phyloP scores from a whole-genome alignment of 2,113 vertebrate species.

The Melanotaenia duboulayi region DNA sequence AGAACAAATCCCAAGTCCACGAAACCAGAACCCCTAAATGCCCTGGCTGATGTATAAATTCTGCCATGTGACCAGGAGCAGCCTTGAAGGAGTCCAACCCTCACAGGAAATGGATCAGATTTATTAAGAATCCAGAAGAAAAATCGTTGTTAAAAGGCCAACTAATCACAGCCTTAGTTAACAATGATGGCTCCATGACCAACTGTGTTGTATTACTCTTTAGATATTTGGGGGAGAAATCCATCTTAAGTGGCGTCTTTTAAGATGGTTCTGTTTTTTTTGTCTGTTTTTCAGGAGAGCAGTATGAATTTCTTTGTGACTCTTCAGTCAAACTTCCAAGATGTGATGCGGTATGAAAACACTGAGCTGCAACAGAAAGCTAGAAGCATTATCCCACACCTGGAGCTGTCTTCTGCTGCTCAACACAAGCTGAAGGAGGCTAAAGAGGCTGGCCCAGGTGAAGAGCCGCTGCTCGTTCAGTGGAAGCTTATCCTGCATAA shows the following conservation, averaged over 20 bases:
- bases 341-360: conserved; percentile 90
- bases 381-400: conserved; percentile 84
- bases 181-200: too few species aligned
- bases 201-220: too few species aligned
- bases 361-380: conserved; percentile 89
- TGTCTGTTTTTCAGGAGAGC: conserved; percentile 72
- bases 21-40: too few species aligned
- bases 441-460: conserved; percentile 87
- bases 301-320: conserved; percentile 84
- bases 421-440: conserved; percentile 84
- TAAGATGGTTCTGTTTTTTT: not conserved
- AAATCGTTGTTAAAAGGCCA: too few species aligned
- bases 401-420: conserved; percentile 82
- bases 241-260: not conserved
- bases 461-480: not conserved
- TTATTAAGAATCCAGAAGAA: too few species aligned
- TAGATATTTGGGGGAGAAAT: too few species aligned
- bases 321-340: conserved; percentile 88
- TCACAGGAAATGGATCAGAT: too few species aligned
- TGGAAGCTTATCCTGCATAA: not conserved
- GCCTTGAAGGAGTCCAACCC: too few species aligned
- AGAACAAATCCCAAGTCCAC: too few species aligned
- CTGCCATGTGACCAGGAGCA: too few species aligned
- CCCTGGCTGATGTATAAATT: too few species aligned
- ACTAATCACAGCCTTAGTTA: too few species aligned